A percentile compares a stretch with the other conserved stretches of the same genome.
Evolutionary conservation across 2,888 invertebrate species (phyloP).

Genomic region (Pseudanteris insignis): DNA sequence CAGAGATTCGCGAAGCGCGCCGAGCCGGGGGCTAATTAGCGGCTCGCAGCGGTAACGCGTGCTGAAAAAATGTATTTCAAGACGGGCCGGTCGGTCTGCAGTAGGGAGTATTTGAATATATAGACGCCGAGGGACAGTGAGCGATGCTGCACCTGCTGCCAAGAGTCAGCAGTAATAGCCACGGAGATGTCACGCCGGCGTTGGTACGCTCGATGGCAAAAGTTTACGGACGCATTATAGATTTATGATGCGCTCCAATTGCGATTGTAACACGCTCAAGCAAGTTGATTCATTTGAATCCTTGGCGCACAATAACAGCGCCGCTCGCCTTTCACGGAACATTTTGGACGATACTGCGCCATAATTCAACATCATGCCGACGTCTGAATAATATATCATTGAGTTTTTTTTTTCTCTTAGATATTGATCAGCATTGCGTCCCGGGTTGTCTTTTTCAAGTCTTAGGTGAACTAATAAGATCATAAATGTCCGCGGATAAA

Average conservation of each 20-base stretch:
- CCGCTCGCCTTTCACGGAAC: conserved; percentile 21
- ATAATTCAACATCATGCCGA: conserved; percentile 23
- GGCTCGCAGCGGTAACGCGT: conserved; percentile 51
- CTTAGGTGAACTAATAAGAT: conserved; percentile 7
- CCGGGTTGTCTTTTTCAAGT: background rate
- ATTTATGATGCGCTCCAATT: conserved; percentile 42
- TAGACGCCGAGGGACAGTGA: conserved; percentile 61
- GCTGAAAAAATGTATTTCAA: conserved; percentile 47
- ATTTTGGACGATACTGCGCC: conserved; percentile 21
- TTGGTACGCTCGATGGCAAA: conserved; percentile 55
- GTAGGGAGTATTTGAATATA: conserved; percentile 58
- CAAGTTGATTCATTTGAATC: conserved; percentile 40
- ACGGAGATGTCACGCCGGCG: conserved; percentile 55
- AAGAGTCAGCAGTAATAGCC: conserved; percentile 61
- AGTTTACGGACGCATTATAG: conserved; percentile 46
- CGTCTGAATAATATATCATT: conserved; percentile 13
- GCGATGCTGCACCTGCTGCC: conserved; percentile 64
- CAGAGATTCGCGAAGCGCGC: conserved; percentile 47
- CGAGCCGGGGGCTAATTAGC: conserved; percentile 61
- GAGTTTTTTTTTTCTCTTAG: background rate
- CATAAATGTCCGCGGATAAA: conserved; percentile 3
- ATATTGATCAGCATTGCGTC: conserved; percentile 1
- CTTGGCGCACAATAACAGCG: conserved; percentile 22
- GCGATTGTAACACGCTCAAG: conserved; percentile 37
- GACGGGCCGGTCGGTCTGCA: conserved; percentile 46